Percentiles rank a stretch among this genome's conserved stretches.
These are phyloP conservation scores for Picathartes gymnocephalus DNA, from an alignment of 2,113 vertebrate species.

Conservation along the genomic window DNA sequence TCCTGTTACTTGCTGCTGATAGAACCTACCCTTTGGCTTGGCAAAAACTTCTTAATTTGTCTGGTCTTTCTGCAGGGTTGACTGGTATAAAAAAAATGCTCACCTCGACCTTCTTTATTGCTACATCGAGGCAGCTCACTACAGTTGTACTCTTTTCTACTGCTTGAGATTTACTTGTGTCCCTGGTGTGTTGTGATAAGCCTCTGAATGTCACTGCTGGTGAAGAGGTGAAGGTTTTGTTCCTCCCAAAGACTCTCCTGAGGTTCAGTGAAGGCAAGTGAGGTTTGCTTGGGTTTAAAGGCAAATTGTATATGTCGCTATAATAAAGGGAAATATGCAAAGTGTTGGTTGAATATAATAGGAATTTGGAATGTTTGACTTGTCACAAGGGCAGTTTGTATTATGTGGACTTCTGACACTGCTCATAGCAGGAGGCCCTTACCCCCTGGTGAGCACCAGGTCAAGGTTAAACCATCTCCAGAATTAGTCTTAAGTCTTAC, in stretches of 20 bases:
- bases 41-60: not conserved
- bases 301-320: not conserved
- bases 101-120: not conserved
- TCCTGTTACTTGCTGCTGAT: not conserved
- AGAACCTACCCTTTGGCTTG: not conserved
- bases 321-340: not conserved
- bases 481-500: not conserved
- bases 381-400: not conserved
- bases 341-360: not conserved
- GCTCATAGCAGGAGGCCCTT: not conserved
- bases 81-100: not conserved
- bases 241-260: not conserved
- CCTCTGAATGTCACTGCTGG: conserved; percentile 2
- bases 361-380: conserved; percentile 6
- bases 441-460: not conserved
- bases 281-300: not conserved
- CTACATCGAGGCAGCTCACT: not conserved
- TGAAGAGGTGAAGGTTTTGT: conserved; percentile 17
- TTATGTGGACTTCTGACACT: not conserved
- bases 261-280: not conserved
- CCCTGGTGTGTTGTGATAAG: not conserved
- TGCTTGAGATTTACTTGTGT: not conserved
- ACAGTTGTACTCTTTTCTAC: not conserved
- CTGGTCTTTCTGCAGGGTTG: not conserved
- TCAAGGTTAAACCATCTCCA: not conserved